Conservation (phyloP, 2,797 vertebrate genomes). For the Rhynchotus rufescens region DNA sequence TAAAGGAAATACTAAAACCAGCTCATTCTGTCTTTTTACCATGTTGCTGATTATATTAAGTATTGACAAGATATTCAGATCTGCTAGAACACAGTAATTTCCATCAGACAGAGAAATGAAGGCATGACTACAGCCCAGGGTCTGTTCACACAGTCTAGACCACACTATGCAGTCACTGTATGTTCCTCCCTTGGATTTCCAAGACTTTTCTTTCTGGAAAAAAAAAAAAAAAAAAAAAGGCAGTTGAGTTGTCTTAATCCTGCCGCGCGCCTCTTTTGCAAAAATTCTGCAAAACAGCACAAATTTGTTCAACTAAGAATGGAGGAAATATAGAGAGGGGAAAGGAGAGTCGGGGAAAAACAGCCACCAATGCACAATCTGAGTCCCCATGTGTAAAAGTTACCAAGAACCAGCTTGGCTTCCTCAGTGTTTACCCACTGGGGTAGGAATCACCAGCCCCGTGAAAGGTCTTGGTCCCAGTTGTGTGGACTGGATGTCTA, state of each 20-base stretch:
- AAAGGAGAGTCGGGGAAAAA: not conserved
- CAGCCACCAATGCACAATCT: not conserved
- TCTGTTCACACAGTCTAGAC: not conserved
- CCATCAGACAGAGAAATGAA: rapidly evolving
- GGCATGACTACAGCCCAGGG: not conserved
- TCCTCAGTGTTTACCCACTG: not conserved
- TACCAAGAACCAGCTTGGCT: not conserved
- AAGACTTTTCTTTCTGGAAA: slow-evolving; percentile 12
- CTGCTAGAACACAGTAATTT: not conserved
- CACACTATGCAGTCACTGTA: not conserved
- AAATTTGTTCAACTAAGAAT: not conserved
- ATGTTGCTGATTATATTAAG: not conserved
- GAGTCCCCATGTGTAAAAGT: not conserved
- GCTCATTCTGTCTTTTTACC: not conserved
- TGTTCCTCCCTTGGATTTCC: not conserved
- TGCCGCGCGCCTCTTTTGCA: not conserved
- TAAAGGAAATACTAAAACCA: not conserved
- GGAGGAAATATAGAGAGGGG: not conserved
- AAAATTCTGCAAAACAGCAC: not conserved
- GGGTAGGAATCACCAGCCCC: not conserved
- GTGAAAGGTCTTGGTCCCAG: not conserved
- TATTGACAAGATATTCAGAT: not conserved
- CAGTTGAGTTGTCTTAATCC: not conserved
- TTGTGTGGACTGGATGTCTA: not conserved
- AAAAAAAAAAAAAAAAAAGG: not conserved